phyloP scores from a whole-genome alignment of 1,140 invertebrate species.

The Lepidurus arcticus region DNA sequence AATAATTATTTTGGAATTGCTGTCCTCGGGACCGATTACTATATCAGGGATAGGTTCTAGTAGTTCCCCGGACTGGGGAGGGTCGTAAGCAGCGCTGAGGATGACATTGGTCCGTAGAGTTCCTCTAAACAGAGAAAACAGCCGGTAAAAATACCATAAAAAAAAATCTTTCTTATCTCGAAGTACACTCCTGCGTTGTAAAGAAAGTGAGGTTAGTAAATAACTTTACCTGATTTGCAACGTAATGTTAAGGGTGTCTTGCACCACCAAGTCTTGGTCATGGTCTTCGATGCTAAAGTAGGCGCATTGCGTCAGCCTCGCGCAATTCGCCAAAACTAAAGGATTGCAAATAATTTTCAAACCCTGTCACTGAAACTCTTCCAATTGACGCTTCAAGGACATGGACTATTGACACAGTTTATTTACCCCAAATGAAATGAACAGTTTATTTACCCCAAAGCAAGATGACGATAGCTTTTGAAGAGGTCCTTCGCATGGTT shows the following conservation, averaged over 20 bases:
- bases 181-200: neutral
- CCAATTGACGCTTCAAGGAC: no score
- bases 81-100: neutral
- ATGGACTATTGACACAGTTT: neutral
- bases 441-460: neutral
- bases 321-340: neutral
- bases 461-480: neutral
- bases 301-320: neutral
- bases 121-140: neutral
- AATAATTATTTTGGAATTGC: conserved; percentile 19
- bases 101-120: neutral
- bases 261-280: neutral
- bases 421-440: neutral
- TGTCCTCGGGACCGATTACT: neutral
- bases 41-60: neutral
- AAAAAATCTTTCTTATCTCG: neutral
- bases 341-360: neutral
- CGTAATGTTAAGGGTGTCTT: neutral
- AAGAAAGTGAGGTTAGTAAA: neutral
- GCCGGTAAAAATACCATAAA: neutral
- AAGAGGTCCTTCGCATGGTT: neutral
- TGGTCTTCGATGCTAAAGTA: neutral
- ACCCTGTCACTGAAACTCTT: neutral
- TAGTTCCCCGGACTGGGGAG: neutral
- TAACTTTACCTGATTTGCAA: neutral